Evolutionary conservation across 2,797 vertebrate species (phyloP).

Genomic region (Enteromius argenteus): DNA sequence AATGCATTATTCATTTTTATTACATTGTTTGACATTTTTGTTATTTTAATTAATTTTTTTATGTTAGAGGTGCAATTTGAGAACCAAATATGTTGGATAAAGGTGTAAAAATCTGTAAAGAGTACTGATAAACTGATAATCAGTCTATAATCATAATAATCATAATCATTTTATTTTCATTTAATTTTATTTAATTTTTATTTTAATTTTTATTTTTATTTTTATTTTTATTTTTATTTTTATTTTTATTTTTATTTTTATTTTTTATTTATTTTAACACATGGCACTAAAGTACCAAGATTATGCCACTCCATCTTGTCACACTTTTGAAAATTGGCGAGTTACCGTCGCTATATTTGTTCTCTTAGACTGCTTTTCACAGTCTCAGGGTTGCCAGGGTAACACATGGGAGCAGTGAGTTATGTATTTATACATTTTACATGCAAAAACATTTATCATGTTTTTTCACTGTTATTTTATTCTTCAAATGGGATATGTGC

Average conservation of each 20-base stretch:
- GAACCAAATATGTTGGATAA: background rate
- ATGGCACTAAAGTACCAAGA: too few species aligned
- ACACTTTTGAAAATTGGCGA: background rate
- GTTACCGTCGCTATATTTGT: background rate
- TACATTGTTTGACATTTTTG: background rate
- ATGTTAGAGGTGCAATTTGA: too few species aligned
- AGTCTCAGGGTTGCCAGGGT: background rate
- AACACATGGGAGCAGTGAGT: background rate
- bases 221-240: too few species aligned
- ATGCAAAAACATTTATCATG: background rate
- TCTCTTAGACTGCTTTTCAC: background rate
- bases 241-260: too few species aligned
- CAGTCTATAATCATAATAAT: background rate
- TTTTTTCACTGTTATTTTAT: slow-evolving; percentile 16
- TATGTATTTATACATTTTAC: background rate
- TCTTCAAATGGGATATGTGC: slow-evolving; percentile 8
- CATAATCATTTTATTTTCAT: too few species aligned
- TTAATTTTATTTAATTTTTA: too few species aligned
- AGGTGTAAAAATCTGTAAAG: background rate
- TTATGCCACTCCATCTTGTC: background rate
- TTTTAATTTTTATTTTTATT: too few species aligned
- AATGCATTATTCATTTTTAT: background rate
- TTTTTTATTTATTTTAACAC: too few species aligned
- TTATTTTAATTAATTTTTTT: too few species aligned
- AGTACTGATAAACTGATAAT: background rate